Conservation (phyloP, 2,888 invertebrate species). For the Hermodice carunculata region DNA sequence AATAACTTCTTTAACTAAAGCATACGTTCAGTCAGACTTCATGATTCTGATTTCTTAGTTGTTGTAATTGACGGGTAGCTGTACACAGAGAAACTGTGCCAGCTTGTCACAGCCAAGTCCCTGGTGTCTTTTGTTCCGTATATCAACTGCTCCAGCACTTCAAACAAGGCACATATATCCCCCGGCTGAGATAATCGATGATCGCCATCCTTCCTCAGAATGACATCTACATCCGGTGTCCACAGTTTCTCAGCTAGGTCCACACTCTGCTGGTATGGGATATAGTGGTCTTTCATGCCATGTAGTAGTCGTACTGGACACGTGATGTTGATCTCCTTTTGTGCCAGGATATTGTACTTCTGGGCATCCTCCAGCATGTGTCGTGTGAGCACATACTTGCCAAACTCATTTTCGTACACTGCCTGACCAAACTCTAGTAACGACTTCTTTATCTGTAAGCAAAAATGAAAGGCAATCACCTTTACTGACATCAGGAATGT, state of each 20-base stretch:
- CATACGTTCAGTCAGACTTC: no score
- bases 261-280: conserved; percentile 22
- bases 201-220: conserved; percentile 31
- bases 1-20: no score
- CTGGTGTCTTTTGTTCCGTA: conserved; percentile 13
- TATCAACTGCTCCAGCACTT: conserved; percentile 25
- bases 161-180: conserved; percentile 29
- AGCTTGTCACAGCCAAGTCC: conserved; percentile 14
- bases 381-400: no score
- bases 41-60: no score
- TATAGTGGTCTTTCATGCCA: conserved; percentile 28
- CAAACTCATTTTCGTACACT: no score
- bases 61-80: no score
- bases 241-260: conserved; percentile 16
- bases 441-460: no score
- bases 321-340: background rate
- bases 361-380: no score
- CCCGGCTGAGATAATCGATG: conserved; percentile 36
- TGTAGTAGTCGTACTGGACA: conserved; percentile 33
- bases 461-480: no score
- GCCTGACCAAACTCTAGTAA: no score
- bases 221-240: conserved; percentile 21
- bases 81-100: conserved; percentile 15
- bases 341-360: no score
- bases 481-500: no score